A percentile compares a stretch with the other conserved stretches of the same genome.
phyloP scores from a whole-genome alignment of 1,140 invertebrate species.

The Drosophila sp. region DNA sequence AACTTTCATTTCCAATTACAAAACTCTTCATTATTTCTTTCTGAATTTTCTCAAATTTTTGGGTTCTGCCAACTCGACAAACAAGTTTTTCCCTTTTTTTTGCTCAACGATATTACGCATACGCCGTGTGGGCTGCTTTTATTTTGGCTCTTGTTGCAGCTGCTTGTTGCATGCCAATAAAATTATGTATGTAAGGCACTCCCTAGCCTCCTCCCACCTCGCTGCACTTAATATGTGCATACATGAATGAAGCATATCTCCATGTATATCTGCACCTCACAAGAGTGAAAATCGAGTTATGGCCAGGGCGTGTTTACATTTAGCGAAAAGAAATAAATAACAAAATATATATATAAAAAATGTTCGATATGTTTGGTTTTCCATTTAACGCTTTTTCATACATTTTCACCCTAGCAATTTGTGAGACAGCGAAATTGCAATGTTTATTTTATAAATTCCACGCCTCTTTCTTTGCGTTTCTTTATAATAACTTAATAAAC shows the following conservation, averaged over 20 bases:
- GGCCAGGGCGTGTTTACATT: slow-evolving; percentile 36
- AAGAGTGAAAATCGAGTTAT: slow-evolving; percentile 59
- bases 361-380: slow-evolving; percentile 45
- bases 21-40: slow-evolving; percentile 16
- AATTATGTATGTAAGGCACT: slow-evolving; percentile 63
- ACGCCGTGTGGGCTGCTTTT: slow-evolving; percentile 58
- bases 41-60: slow-evolving; percentile 27
- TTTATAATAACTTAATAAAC: background rate
- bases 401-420: slow-evolving; percentile 17
- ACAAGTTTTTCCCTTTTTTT: slow-evolving; percentile 45
- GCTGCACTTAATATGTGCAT: background rate
- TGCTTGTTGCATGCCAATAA: slow-evolving; percentile 50
- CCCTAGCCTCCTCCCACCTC: slow-evolving; percentile 16
- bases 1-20: slow-evolving; percentile 47
- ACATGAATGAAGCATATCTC: slow-evolving; percentile 18
- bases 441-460: background rate
- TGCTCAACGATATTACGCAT: slow-evolving; percentile 61
- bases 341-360: slow-evolving; percentile 1
- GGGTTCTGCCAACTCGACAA: slow-evolving; percentile 33
- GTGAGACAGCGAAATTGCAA: background rate
- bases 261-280: slow-evolving; percentile 24
- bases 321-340: slow-evolving; percentile 11
- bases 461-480: slow-evolving; percentile 10
- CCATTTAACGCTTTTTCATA: slow-evolving; percentile 41
- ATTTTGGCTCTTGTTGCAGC: slow-evolving; percentile 33